These are phyloP conservation scores for Zhuqinia jingwanae DNA, from an alignment of 2,888 invertebrate species.

Conservation along the genomic window DNA sequence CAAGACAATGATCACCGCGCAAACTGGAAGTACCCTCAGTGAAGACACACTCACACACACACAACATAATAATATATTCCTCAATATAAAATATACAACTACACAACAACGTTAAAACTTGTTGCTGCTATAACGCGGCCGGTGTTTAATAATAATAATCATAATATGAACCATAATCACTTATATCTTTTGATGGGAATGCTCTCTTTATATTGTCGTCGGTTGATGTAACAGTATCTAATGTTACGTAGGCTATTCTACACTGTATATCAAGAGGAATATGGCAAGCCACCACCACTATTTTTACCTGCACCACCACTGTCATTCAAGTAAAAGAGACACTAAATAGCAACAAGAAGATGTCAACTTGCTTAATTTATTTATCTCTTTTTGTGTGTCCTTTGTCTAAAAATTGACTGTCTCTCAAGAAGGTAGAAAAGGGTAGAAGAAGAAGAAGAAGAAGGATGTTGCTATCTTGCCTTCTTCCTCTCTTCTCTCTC, in stretches of 20 bases:
- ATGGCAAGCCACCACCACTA: slow-evolving; percentile 8
- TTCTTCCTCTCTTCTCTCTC: background rate
- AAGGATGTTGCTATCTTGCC: background rate
- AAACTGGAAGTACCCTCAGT: slow-evolving; percentile 42
- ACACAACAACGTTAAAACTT: slow-evolving; percentile 18
- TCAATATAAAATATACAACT: background rate
- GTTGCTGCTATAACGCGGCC: slow-evolving; percentile 30
- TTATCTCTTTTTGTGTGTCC: slow-evolving; percentile 45
- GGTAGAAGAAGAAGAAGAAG: background rate
- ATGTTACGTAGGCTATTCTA: too few relatives aligned
- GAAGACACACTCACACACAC: background rate
- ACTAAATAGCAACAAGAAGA: slow-evolving; percentile 15
- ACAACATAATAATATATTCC: background rate
- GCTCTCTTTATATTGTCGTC: slow-evolving; percentile 38
- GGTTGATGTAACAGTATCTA: too few relatives aligned
- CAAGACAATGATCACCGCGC: slow-evolving; percentile 41
- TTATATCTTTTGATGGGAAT: slow-evolving; percentile 64
- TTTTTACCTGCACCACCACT: background rate
- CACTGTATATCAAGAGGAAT: background rate
- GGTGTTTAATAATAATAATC: slow-evolving; percentile 55
- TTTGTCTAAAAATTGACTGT: background rate
- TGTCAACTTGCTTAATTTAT: background rate
- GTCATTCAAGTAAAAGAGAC: slow-evolving; percentile 17
- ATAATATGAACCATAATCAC: slow-evolving; percentile 69
- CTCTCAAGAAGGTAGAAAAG: background rate